Percentiles rank a stretch among this genome's conserved stretches.
Evolutionary conservation across 2,113 vertebrate species (phyloP).

Genomic region (Castor canadensis): DNA sequence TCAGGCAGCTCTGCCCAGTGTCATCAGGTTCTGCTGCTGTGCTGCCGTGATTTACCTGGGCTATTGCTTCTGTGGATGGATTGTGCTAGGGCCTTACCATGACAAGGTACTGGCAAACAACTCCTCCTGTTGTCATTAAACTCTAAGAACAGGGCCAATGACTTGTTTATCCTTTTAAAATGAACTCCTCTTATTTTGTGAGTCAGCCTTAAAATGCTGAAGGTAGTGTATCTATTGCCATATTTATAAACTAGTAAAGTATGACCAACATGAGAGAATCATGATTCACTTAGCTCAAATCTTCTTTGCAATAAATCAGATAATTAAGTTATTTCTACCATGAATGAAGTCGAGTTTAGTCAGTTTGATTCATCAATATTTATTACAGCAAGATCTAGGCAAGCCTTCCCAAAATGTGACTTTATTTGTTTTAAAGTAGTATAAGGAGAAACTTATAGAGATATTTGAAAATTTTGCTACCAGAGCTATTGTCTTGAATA

Average conservation of each 20-base stretch:
- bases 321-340: background rate
- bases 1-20: constrained; percentile 91
- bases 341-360: background rate
- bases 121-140: background rate
- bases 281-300: background rate
- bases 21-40: constrained; percentile 95
- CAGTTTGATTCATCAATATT: background rate
- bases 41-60: constrained; percentile 96
- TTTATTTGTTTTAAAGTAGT: constrained; percentile 28
- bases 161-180: background rate
- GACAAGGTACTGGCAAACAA: constrained; percentile 87
- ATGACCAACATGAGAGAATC: background rate
- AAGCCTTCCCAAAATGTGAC: background rate
- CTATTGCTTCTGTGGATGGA: constrained; percentile 99
- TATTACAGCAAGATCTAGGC: background rate
- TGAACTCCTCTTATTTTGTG: background rate
- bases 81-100: constrained; percentile 95
- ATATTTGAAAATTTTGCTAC: constrained; percentile 21
- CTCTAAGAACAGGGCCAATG: background rate
- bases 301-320: background rate
- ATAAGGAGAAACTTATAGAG: background rate
- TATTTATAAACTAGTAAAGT: background rate
- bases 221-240: background rate
- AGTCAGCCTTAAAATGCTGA: background rate
- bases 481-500: background rate